These are phyloP conservation scores for Coregonus sp. DNA, from an alignment of 2,797 vertebrate species.

Conservation along the genomic window DNA sequence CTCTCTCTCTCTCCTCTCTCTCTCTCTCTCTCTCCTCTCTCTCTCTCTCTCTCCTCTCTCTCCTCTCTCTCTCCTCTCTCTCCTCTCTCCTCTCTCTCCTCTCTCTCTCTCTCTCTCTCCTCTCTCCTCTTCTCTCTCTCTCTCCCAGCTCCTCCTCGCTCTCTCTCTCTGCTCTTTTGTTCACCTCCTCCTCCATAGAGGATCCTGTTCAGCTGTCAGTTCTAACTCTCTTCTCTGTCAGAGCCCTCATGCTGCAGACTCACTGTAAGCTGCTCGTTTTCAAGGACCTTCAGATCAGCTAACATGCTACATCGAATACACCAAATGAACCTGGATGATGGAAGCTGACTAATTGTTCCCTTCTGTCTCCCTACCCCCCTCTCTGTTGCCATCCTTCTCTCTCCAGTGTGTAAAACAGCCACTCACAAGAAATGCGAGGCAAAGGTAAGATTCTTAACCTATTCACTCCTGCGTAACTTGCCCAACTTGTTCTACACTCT, in stretches of 20 bases:
- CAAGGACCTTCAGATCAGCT: background rate
- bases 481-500: background rate
- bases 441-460: slow-evolving; percentile 78
- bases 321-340: background rate
- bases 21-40: too few relatives aligned
- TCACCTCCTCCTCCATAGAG: background rate
- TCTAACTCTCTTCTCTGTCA: background rate
- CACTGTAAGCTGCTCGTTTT: too few relatives aligned
- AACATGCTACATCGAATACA: background rate
- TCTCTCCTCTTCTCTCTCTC: background rate
- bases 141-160: background rate
- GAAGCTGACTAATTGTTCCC: background rate
- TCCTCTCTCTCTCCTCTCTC: background rate
- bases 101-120: too few relatives aligned
- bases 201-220: background rate
- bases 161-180: background rate
- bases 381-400: slow-evolving; percentile 5
- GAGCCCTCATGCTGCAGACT: too few relatives aligned
- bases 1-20: too few relatives aligned
- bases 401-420: slow-evolving; percentile 86
- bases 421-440: slow-evolving; percentile 90
- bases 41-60: background rate
- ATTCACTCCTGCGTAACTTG: background rate
- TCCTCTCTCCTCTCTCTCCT: too few relatives aligned
- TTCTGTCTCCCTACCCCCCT: background rate